phyloP scores from a whole-genome alignment of 2,113 vertebrate genomes.

The Poeciliopsis occidentalis region DNA sequence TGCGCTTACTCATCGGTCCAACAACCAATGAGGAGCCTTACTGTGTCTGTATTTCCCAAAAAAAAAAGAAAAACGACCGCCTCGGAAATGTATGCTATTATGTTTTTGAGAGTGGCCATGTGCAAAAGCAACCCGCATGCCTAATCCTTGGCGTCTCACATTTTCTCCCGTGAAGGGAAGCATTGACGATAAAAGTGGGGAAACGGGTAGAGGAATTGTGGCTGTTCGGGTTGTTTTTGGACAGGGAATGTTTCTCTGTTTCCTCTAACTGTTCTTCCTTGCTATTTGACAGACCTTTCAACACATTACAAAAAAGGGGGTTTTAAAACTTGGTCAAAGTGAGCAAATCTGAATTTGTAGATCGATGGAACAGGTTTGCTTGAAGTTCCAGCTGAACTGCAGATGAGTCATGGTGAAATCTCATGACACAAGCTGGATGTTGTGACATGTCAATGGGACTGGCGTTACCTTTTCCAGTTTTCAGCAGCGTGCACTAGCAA shows the following conservation, averaged over 20 bases:
- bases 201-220: not conserved
- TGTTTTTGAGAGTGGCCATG: conserved; percentile 63
- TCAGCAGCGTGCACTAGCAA: too few species aligned
- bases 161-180: not conserved
- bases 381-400: not conserved
- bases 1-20: conserved; percentile 46
- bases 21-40: conserved; percentile 47
- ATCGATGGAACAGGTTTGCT: conserved; percentile 29
- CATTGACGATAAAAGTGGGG: not conserved
- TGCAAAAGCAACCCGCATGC: conserved; percentile 69
- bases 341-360: not conserved
- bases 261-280: conserved; percentile 39
- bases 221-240: conserved; percentile 66
- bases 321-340: conserved; percentile 41
- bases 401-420: not conserved
- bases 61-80: conserved; percentile 52
- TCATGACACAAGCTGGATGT: too few species aligned
- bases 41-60: conserved; percentile 83
- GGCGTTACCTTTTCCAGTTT: too few species aligned
- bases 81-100: conserved; percentile 68
- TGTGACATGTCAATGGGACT: too few species aligned
- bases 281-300: conserved; percentile 37
- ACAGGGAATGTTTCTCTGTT: conserved; percentile 38
- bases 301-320: conserved; percentile 26
- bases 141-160: not conserved